Evolutionary conservation across 2,113 vertebrate genomes (phyloP).

Genomic region (Nestor notabilis): DNA sequence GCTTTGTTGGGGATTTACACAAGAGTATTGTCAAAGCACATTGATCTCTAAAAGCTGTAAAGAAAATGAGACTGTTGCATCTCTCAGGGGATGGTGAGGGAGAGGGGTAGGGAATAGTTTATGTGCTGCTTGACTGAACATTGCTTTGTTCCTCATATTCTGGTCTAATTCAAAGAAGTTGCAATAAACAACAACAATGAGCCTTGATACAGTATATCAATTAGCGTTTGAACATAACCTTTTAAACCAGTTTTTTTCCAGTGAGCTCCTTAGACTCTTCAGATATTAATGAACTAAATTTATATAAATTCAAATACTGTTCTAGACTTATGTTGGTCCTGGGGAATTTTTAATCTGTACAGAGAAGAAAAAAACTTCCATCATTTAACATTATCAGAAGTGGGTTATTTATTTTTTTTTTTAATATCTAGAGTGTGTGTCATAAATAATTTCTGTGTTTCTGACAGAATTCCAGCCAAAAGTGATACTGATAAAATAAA

Average conservation of each 20-base stretch:
- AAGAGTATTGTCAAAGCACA: background rate
- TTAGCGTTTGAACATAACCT: background rate
- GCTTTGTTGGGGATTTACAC: background rate
- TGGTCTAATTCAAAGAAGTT: background rate
- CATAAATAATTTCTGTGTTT: background rate
- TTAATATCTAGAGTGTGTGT: background rate
- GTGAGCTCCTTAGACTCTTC: background rate
- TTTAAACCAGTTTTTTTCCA: background rate
- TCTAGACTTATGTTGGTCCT: background rate
- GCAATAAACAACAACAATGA: background rate
- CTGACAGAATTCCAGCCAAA: conserved; percentile 68
- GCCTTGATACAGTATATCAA: background rate
- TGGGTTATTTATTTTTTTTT: background rate
- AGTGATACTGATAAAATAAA: conserved; percentile 49
- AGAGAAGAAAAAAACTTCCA: background rate
- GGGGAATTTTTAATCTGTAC: background rate
- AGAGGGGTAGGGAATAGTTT: background rate
- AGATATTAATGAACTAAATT: background rate
- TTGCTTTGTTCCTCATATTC: background rate
- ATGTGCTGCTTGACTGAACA: background rate
- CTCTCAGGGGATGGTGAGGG: background rate
- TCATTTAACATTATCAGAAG: background rate
- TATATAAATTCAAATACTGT: background rate
- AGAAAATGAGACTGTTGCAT: background rate
- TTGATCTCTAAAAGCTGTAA: background rate